These are phyloP conservation scores for Ptyas mucosa DNA, from an alignment of 2,113 vertebrate species.

Conservation along the genomic window DNA sequence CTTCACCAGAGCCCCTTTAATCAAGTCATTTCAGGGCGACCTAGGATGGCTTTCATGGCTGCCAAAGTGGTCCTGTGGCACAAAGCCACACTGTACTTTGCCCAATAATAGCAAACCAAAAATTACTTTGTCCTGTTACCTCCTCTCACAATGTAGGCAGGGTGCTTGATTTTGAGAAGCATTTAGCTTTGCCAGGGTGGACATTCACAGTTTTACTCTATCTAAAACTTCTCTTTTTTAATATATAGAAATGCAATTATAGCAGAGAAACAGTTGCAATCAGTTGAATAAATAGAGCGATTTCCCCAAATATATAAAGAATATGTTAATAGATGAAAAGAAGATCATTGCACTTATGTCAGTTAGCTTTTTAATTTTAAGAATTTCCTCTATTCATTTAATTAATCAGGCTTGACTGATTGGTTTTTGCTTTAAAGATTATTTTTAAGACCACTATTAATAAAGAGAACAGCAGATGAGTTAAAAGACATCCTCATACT, in stretches of 20 bases:
- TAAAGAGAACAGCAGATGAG: not conserved
- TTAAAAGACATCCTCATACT: not conserved
- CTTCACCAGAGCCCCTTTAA: not conserved
- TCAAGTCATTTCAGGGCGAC: not conserved
- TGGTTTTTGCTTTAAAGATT: not conserved
- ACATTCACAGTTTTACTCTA: slow-evolving; percentile 43
- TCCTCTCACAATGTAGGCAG: not conserved
- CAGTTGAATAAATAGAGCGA: not conserved
- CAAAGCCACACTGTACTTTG: not conserved
- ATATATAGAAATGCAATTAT: slow-evolving; percentile 19
- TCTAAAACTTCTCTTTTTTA: slow-evolving; percentile 25
- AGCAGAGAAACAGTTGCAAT: slow-evolving; percentile 27
- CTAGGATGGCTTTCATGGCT: not conserved
- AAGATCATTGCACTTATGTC: not conserved
- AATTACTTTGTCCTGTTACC: not conserved
- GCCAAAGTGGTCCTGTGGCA: too few species aligned
- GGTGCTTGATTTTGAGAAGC: not conserved
- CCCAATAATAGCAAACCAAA: not conserved
- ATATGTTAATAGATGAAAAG: not conserved
- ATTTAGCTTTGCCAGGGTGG: slow-evolving; percentile 49
- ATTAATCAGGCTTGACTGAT: not conserved
- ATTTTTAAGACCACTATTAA: not conserved
- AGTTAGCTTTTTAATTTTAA: not conserved
- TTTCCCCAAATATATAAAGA: not conserved
- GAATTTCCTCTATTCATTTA: not conserved